Evolutionary conservation across 2,797 vertebrate genomes (phyloP).

Genomic region (Ctenopoma multispine): DNA sequence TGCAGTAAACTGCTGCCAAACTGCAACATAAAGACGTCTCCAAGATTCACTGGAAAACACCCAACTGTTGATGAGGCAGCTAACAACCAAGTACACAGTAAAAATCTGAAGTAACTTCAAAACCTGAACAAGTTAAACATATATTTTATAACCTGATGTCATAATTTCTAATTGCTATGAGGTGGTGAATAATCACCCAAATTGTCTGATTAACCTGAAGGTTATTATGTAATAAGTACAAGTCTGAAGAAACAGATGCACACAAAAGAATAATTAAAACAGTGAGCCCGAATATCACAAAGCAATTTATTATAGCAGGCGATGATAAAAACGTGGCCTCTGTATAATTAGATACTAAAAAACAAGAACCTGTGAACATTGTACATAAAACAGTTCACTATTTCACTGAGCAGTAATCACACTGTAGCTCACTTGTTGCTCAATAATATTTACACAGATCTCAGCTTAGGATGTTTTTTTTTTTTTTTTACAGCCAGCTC

Average conservation of each 20-base stretch:
- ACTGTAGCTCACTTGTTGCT: too few species aligned
- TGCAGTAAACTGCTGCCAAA: constrained; percentile 37
- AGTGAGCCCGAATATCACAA: not conserved
- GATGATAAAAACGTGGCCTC: too few species aligned
- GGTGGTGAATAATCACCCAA: not conserved
- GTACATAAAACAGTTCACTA: too few species aligned
- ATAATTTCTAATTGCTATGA: not conserved
- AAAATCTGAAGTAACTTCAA: not conserved
- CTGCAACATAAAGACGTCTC: constrained; percentile 24
- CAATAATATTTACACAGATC: too few species aligned
- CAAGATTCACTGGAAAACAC: constrained; percentile 21
- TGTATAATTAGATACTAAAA: too few species aligned
- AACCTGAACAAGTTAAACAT: not conserved
- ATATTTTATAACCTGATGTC: constrained; percentile 1
- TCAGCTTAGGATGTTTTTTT: too few species aligned
- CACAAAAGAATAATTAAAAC: constrained; percentile 2
- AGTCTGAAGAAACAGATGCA: not conserved
- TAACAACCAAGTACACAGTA: not conserved
- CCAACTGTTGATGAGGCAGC: constrained; percentile 16
- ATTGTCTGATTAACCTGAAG: not conserved
- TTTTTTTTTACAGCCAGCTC: too few species aligned
- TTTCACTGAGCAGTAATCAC: too few species aligned
- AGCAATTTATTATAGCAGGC: not conserved
- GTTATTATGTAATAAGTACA: not conserved
- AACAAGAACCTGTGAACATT: too few species aligned